Evolutionary conservation across 2,113 vertebrate genomes (phyloP), one percentile per base, ranked within the genome.

Genomic region (Trogon melanurus): DNA sequence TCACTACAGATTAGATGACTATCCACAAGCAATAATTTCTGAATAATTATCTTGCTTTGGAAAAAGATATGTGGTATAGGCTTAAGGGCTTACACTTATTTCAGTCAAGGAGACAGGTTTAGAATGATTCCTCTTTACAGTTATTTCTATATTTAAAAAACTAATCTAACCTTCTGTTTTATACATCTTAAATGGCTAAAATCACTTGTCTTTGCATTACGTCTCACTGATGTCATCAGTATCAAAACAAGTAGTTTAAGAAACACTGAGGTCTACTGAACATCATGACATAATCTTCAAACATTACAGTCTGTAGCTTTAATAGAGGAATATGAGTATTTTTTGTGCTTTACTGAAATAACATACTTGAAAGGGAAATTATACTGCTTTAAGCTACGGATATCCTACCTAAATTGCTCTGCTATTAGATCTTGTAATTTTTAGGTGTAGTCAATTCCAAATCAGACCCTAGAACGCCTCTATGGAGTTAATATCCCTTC

Each of bases 351-450:
- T 67, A 61, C 67, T 74, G 53, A 88, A 96, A 78, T 54, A 76
- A 69, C 7, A 66, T 16, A 70, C 16, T 74, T 74, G 73, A 81
- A 89, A 66, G 36, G 56, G 38, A 90, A 95, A 92, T 94, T 73
- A 88, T 6, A 86, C 57, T 81, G 44, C 79, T 88, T 90, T 86
- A 80, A 76, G 30, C 38, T 74, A 30, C 8, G 25, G 11, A 19
- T 71, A 83, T 74, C 85, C 90, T 83, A 83, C 34, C 34, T 84
- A 74, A 86, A 91, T 74, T 81, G 48, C 48, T 79, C 48, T 95
- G 61, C 61, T 75, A 64, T 89, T 91, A 81, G 30, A 78, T 72
- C 53, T 53, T 79, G 27, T 50, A 62, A 84, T 70, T 88, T 88
- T 88, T 25, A 44, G 66, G 17, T 44, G 38, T 30, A 89, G 54